Evolutionary conservation across 1,140 invertebrate genomes (phyloP).

Genomic region (Cyclina sinensis): DNA sequence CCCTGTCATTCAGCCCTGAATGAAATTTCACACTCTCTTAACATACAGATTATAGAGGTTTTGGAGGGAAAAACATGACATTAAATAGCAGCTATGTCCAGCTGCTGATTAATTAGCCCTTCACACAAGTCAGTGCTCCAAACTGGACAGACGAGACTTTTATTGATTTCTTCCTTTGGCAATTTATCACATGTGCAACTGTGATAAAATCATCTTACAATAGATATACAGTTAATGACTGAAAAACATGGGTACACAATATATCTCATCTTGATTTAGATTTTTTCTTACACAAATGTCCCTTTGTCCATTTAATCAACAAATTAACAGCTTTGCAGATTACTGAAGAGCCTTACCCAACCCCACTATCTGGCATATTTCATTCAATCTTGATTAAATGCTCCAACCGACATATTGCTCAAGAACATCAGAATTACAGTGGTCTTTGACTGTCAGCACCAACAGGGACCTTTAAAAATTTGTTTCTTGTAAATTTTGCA

Average conservation of each 20-base stretch:
- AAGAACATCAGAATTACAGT: too few relatives aligned
- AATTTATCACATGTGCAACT: slow-evolving; percentile 37
- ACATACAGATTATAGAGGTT: slow-evolving; percentile 52
- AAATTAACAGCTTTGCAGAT: too few relatives aligned
- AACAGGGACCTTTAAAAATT: too few relatives aligned
- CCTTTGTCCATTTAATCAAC: neutral
- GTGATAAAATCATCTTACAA: neutral
- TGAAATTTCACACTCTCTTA: slow-evolving; percentile 64
- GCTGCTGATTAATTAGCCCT: slow-evolving; percentile 60
- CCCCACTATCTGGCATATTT: too few relatives aligned
- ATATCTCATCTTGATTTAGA: neutral
- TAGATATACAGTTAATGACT: neutral
- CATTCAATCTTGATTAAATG: too few relatives aligned
- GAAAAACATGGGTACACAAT: neutral
- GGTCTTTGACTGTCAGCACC: too few relatives aligned
- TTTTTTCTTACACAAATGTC: neutral
- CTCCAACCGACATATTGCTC: too few relatives aligned
- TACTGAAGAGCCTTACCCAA: too few relatives aligned
- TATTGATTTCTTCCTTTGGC: slow-evolving; percentile 51
- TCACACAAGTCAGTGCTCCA: slow-evolving; percentile 34
- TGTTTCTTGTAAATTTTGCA: too few relatives aligned
- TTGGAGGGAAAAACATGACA: slow-evolving; percentile 59
- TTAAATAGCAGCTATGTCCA: slow-evolving; percentile 53
- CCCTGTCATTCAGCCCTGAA: slow-evolving; percentile 29
- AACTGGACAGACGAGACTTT: slow-evolving; percentile 31